Percentiles rank a stretch among this genome's conserved stretches.
phyloP scores from a whole-genome alignment of 2,888 invertebrate genomes.

The Athalia rosae region DNA sequence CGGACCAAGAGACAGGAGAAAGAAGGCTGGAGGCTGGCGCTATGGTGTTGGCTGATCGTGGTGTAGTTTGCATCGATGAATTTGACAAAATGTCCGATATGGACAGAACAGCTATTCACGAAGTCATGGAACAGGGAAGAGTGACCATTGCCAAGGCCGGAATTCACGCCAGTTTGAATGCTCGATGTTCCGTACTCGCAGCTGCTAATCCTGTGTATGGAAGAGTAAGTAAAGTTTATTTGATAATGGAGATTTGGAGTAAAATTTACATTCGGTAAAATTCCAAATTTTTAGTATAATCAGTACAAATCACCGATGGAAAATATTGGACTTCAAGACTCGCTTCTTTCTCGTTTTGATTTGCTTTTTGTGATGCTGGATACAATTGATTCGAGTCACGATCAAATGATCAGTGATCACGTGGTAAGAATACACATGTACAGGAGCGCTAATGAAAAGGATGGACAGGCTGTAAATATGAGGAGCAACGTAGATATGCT shows the following conservation, averaged over 20 bases:
- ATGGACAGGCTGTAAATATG: conserved; percentile 93
- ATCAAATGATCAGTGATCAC: conserved; percentile 95
- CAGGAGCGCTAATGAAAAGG: conserved; percentile 93
- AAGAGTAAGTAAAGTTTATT: conserved; percentile 77
- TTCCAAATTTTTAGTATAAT: conserved; percentile 85
- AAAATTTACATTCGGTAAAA: neutral
- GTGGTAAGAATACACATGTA: conserved; percentile 98
- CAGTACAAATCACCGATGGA: conserved; percentile 99
- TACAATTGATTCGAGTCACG: conserved; percentile 91
- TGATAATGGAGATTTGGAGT: neutral
- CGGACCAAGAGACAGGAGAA: conserved; percentile 94
- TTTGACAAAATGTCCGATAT: conserved; percentile 99
- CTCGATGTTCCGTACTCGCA: conserved; percentile 97
- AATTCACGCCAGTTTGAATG: conserved; percentile 97
- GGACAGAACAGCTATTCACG: conserved; percentile 99
- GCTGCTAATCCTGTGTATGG: conserved; percentile 99
- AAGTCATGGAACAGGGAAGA: conserved; percentile 99
- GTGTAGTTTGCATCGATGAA: conserved; percentile 98
- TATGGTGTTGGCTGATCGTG: conserved; percentile 99
- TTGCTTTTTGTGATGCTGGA: conserved; percentile 98
- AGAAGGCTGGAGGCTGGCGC: conserved; percentile 96
- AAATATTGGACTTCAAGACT: conserved; percentile 98
- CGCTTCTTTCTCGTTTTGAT: conserved; percentile 97
- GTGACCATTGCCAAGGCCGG: conserved; percentile 99
- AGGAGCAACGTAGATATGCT: conserved; percentile 89